Evolutionary conservation across 2,797 vertebrate species (phyloP).

Genomic region (Tapera naevia): DNA sequence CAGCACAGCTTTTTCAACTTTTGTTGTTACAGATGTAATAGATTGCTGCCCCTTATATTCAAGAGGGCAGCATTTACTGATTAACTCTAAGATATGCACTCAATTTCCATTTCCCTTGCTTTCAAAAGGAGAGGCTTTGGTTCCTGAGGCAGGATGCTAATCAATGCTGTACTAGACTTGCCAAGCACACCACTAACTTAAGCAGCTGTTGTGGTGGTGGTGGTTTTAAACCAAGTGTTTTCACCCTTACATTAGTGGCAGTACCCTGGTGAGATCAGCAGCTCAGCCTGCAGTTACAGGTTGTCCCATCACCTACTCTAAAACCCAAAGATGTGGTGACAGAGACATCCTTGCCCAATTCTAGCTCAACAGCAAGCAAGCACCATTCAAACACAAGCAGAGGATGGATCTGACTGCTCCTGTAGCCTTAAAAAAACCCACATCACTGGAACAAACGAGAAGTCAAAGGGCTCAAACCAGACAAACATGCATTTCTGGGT

Average conservation of each 20-base stretch:
- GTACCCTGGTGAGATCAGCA: not conserved
- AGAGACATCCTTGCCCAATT: not conserved
- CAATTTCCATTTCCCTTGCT: not conserved
- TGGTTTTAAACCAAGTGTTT: not conserved
- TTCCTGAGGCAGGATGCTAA: slow-evolving; percentile 9
- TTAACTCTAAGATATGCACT: not conserved
- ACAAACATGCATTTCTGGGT: not conserved
- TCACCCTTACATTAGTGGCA: not conserved
- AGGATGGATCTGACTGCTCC: not conserved
- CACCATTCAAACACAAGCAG: not conserved
- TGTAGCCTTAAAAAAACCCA: not conserved
- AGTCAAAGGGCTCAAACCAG: not conserved
- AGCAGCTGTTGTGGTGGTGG: not conserved
- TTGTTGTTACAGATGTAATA: slow-evolving; percentile 11
- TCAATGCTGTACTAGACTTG: not conserved
- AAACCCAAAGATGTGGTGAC: not conserved
- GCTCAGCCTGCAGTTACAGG: not conserved
- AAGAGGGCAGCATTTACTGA: not conserved
- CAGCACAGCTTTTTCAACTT: slow-evolving; percentile 24
- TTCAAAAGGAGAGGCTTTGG: not conserved
- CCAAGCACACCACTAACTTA: not conserved
- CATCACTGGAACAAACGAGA: not conserved
- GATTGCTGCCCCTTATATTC: not conserved
- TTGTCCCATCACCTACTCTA: not conserved
- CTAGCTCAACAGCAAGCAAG: not conserved